A percentile compares a stretch with the other conserved stretches of the same genome.
Conservation (phyloP, 2,888 invertebrate genomes). For the Meiosimyza platycephala region DNA sequence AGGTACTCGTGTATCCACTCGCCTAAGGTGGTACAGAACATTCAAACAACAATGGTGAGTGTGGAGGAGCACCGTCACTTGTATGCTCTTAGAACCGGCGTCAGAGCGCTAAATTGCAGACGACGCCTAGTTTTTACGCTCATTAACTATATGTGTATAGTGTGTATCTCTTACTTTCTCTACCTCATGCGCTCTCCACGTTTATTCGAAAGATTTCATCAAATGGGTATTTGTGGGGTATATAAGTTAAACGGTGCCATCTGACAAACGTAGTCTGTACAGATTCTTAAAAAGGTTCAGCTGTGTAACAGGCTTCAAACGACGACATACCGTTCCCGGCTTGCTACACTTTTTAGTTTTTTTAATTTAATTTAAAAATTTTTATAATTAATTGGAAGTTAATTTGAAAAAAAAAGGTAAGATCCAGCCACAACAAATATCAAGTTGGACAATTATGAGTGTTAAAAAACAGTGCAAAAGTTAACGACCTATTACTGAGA, state of each 20-base stretch:
- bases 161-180: slow-evolving; percentile 2
- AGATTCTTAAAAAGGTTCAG: slow-evolving; percentile 59
- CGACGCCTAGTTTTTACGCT: neutral
- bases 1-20: too few species aligned
- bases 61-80: too few species aligned
- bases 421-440: neutral
- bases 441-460: neutral
- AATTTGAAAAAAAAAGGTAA: slow-evolving; percentile 31
- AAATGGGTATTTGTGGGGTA: slow-evolving; percentile 44
- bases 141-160: neutral
- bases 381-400: slow-evolving; percentile 21
- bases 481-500: neutral
- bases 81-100: too few species aligned
- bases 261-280: slow-evolving; percentile 55
- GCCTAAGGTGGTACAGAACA: too few species aligned
- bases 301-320: slow-evolving; percentile 49
- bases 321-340: slow-evolving; percentile 36
- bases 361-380: slow-evolving; percentile 26
- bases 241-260: slow-evolving; percentile 54
- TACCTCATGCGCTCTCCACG: neutral
- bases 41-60: too few species aligned
- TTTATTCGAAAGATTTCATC: too few species aligned
- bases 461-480: neutral
- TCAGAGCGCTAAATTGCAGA: too few species aligned
- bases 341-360: slow-evolving; percentile 31